Base-by-base conservation (phyloP, 2,888 invertebrate species). In the Eudemis profundana region DNA sequence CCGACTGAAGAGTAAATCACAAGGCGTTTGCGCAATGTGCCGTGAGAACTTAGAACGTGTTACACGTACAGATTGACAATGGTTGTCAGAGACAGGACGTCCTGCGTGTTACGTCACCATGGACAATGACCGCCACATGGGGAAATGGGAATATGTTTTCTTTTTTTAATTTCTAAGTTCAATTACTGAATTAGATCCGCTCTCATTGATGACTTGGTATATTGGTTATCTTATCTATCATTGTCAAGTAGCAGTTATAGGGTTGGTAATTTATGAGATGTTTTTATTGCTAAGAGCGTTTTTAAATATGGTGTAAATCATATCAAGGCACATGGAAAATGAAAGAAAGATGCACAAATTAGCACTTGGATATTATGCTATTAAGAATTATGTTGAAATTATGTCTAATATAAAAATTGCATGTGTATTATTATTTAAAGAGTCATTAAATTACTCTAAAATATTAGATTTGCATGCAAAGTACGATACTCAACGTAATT, bases 31-130 rank as follows among this genome's bases (percentile, higher is more conserved):
- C 78, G 76, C 77, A 82, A 82, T 72, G 66, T 66, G 69, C 73
- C 86, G 90, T 90, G 91, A 79, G 91, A 91, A 90, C 82, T 75
- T 69, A 73, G 81, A 84, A 90, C 91, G 90, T 90, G 90, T 78
- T 78, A 78, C 78, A 84, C 87, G 86, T 90, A 71, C 77, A 76
- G 83, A 86, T 19, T 14, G 47, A 83, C 82, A 85, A 85, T 85
- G 63, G 77, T 70, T 72, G 75, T 70, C 69, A 69, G 61, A 64
- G 62, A 67, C 71, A 65, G 67, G 69, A 70, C 68, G 71, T 74
- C 72, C 73, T 72, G 67, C 47, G 54, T 15, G 59, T 59, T 38
- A 53, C 33, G 44, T 47, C 51, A 51, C 14, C 14, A 7, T 29
- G 46, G 38, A 47, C 53, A 38, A 59, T 47, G 59, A 47, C 65